A percentile compares a stretch with the other conserved stretches of the same genome.
These are phyloP conservation scores for Elachura formosa DNA, from an alignment of 2,113 vertebrate genomes.

Conservation along the genomic window DNA sequence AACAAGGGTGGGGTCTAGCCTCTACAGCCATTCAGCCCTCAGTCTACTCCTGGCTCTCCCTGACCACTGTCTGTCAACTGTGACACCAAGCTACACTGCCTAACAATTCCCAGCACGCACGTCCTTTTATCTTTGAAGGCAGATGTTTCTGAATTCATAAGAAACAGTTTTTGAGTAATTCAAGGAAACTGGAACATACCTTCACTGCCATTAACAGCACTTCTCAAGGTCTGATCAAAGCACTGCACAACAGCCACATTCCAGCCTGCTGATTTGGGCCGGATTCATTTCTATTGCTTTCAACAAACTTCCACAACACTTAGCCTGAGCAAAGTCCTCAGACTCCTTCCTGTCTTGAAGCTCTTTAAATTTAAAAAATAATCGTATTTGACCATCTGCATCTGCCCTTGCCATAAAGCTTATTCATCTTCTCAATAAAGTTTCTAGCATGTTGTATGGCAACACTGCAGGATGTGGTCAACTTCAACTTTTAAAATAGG, in stretches of 20 bases:
- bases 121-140: neutral
- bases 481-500: slow-evolving; percentile 5
- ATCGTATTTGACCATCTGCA: neutral
- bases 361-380: neutral
- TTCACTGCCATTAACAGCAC: neutral
- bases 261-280: neutral
- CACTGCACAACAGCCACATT: neutral
- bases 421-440: neutral
- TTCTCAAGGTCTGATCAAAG: neutral
- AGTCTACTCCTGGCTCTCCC: neutral
- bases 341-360: neutral
- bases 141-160: neutral
- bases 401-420: neutral
- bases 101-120: neutral
- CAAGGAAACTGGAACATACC: neutral
- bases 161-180: neutral
- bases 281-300: neutral
- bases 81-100: neutral
- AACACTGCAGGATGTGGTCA: neutral
- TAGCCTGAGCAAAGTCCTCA: neutral
- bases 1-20: neutral
- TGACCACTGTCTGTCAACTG: neutral
- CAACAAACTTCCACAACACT: neutral
- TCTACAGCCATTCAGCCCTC: neutral
- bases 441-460: neutral